Percentiles rank a stretch among this genome's conserved stretches.
Conservation (phyloP, 30 jellyfish, hydroid and myxozoan genomes). For the Pseudorhiza aurosa region DNA sequence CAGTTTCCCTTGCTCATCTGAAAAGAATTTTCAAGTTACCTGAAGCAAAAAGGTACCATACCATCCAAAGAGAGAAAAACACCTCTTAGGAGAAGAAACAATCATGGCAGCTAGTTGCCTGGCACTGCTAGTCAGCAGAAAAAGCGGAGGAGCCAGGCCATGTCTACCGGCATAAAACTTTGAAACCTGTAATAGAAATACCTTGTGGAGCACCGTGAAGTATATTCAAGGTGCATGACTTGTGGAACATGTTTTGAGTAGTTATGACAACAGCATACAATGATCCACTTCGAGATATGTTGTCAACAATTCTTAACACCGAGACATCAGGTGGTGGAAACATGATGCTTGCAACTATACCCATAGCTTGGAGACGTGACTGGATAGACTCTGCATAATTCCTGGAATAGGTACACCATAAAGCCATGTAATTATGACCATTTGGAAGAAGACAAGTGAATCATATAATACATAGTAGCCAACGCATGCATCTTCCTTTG, state of each 20-base stretch:
- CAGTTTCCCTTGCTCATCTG: too few relatives aligned
- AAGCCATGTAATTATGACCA: too few relatives aligned
- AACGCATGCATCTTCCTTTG: too few relatives aligned
- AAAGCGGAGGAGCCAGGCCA: neutral
- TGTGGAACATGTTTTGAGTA: conserved; percentile 80
- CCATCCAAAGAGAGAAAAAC: too few relatives aligned
- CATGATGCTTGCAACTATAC: conserved; percentile 75
- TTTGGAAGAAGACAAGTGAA: too few relatives aligned
- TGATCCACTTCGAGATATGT: conserved; percentile 81
- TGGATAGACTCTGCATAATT: conserved; percentile 89
- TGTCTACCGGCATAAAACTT: too few relatives aligned
- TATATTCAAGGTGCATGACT: conserved; percentile 93
- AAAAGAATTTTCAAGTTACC: too few relatives aligned
- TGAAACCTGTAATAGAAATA: conserved; percentile 16
- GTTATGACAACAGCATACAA: conserved; percentile 87
- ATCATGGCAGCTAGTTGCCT: neutral
- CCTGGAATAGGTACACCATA: conserved; percentile 47
- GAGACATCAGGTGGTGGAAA: conserved; percentile 94
- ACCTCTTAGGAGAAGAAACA: too few relatives aligned
- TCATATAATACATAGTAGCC: too few relatives aligned
- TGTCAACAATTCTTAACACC: conserved; percentile 79
- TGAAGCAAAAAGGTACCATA: too few relatives aligned
- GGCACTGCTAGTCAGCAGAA: neutral
- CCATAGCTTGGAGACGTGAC: conserved; percentile 87
- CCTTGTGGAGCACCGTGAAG: conserved; percentile 99